Evolutionary conservation across 2,113 vertebrate genomes (phyloP), one percentile per base, ranked within the genome.

Genomic region (Peromyscus leucopus): DNA sequence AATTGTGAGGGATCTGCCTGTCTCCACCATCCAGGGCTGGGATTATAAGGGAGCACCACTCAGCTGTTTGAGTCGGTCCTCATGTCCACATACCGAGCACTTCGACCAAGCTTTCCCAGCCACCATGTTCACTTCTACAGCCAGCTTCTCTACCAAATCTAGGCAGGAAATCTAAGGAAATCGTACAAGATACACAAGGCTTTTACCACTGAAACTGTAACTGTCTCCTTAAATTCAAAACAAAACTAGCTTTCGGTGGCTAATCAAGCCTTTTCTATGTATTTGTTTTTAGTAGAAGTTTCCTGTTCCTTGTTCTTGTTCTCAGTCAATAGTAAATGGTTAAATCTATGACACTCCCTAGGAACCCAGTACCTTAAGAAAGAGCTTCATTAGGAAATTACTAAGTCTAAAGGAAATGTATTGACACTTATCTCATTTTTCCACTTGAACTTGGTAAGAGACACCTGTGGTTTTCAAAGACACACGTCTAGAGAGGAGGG

Each of bases 361-460:
- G 83, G 61, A 95, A 84, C 16, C 65, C 51, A 46, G 51, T 46
- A 24, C 42, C 90, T 94, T 93, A 89, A 96, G 87, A 98, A 97
- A 96, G 82, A 75, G 21, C 95, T 98, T 98, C 63, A 85, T 86
- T 97, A 93, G 85, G 72, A 89, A 93, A 79, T 93, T 87, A 87
- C 57, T 95, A 84, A 57, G 65, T 95, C 67, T 97, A 80, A 95
- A 78, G 96, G 42, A 96, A 95, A 95, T 95, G 26, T 69, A 55
- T 17, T 17, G 95, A 90, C 82, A 97, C 63, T 95, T 92, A 90
- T 39, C 16, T 0, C 48, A 87, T 95, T 98, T 97, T 97, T 61
- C 87, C 74, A 92, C 72, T 75, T 90, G 75, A 39, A 1, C 4
- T 5, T 80, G 51, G 55, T 79, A 89, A 92, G 55, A 78, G 26